phyloP scores from a whole-genome alignment of 2,797 vertebrate genomes.

The Neoniphon sammara region DNA sequence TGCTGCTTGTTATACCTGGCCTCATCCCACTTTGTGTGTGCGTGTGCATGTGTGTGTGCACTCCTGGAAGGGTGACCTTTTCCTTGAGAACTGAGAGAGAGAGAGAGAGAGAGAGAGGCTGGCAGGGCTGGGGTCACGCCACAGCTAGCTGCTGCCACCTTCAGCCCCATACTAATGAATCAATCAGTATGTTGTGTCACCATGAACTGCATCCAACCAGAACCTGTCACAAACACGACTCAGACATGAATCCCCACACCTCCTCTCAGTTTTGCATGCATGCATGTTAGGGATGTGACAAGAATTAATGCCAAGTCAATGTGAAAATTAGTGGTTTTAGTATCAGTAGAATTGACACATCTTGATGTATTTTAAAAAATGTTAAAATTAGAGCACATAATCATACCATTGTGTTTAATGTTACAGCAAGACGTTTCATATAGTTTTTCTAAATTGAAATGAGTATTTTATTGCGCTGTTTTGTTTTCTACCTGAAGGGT shows the following conservation, averaged over 20 bases:
- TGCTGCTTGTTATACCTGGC: slow-evolving; percentile 46
- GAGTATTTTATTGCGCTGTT: no score
- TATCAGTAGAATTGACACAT: no score
- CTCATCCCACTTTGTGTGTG: slow-evolving; percentile 30
- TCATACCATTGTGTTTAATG: no score
- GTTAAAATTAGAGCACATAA: no score
- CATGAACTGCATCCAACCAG: background rate
- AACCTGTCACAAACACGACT: background rate
- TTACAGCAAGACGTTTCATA: no score
- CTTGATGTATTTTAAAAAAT: no score
- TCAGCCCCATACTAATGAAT: slow-evolving; percentile 12
- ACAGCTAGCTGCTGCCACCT: background rate
- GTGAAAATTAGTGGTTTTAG: no score
- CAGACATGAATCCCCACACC: background rate
- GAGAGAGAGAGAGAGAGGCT: background rate
- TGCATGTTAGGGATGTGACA: no score
- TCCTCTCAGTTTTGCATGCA: background rate
- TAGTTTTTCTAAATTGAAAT: no score
- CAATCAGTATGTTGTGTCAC: background rate
- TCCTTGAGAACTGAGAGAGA: slow-evolving; percentile 5
- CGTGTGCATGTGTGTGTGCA: slow-evolving; percentile 24
- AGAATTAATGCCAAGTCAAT: no score
- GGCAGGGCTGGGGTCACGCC: background rate
- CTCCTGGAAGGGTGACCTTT: slow-evolving; percentile 13
- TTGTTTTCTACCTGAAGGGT: no score